These are phyloP conservation scores for Astur gentilis DNA, from an alignment of 2,113 vertebrate genomes.

Conservation along the genomic window DNA sequence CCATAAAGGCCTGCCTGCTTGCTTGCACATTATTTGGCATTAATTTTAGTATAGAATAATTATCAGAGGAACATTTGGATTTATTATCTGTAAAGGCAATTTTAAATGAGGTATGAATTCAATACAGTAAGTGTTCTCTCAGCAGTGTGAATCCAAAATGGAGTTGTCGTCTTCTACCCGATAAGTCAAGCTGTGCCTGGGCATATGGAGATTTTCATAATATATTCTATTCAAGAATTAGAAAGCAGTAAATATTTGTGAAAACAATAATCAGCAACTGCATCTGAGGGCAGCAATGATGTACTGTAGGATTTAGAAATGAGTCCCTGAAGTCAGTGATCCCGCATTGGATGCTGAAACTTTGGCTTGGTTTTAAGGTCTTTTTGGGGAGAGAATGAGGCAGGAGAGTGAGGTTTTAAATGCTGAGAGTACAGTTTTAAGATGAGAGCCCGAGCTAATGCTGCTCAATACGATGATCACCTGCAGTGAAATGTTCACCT, in stretches of 20 bases:
- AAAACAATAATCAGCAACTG: neutral
- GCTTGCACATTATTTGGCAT: conserved; percentile 63
- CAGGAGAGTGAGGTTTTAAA: neutral
- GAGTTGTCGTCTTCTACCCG: neutral
- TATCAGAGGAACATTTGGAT: conserved; percentile 64
- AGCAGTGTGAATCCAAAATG: conserved; percentile 35
- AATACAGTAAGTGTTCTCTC: conserved; percentile 25
- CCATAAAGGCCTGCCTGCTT: conserved; percentile 62
- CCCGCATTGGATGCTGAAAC: neutral
- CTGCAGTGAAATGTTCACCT: neutral
- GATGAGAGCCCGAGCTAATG: neutral
- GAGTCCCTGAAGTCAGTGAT: neutral
- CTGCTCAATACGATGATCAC: neutral
- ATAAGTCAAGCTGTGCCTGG: neutral
- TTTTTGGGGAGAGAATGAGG: neutral
- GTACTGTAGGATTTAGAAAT: neutral
- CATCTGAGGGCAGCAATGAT: neutral
- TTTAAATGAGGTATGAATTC: conserved; percentile 56
- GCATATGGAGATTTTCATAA: conserved; percentile 14
- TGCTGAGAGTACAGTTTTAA: neutral
- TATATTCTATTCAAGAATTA: neutral
- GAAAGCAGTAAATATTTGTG: conserved; percentile 50
- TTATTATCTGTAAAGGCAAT: conserved; percentile 59
- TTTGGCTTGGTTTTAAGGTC: neutral
- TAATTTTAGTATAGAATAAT: conserved; percentile 65